phyloP scores from a whole-genome alignment of 2,888 invertebrate genomes.

The Corythucha ciliata region DNA sequence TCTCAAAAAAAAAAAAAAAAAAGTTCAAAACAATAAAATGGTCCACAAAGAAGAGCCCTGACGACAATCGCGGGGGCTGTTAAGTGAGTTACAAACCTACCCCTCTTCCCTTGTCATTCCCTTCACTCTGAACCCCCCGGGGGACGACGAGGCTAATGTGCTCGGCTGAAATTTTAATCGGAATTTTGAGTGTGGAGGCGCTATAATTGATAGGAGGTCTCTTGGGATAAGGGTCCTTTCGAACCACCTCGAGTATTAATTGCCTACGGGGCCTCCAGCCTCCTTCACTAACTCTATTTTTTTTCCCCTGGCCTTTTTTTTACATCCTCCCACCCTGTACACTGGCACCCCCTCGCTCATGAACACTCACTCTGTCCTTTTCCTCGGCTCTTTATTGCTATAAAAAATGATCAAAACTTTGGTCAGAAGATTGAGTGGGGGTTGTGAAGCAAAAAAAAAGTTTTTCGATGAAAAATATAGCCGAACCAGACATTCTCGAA shows the following conservation, averaged over 20 bases:
- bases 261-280: slow-evolving; percentile 7
- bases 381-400: too few relatives aligned
- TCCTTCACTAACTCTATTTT: slow-evolving; percentile 18
- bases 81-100: slow-evolving; percentile 27
- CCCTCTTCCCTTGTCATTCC: neutral
- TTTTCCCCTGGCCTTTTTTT: too few relatives aligned
- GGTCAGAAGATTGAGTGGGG: too few relatives aligned
- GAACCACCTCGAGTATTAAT: neutral
- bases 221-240: slow-evolving; percentile 14
- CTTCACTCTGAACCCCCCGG: too few relatives aligned
- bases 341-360: too few relatives aligned
- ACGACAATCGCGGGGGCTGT: slow-evolving; percentile 14
- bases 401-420: too few relatives aligned
- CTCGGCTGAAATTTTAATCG: slow-evolving; percentile 31
- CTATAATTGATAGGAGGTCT: slow-evolving; percentile 30
- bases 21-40: slow-evolving; percentile 20
- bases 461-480: too few relatives aligned
- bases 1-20: slow-evolving; percentile 23
- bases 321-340: too few relatives aligned
- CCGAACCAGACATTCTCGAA: too few relatives aligned
- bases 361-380: too few relatives aligned
- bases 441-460: too few relatives aligned
- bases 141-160: slow-evolving; percentile 20
- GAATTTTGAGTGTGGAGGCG: slow-evolving; percentile 27
- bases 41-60: slow-evolving; percentile 18